Evolutionary conservation across 2,888 invertebrate species (phyloP).

Genomic region (Drymonia ruficornis): DNA sequence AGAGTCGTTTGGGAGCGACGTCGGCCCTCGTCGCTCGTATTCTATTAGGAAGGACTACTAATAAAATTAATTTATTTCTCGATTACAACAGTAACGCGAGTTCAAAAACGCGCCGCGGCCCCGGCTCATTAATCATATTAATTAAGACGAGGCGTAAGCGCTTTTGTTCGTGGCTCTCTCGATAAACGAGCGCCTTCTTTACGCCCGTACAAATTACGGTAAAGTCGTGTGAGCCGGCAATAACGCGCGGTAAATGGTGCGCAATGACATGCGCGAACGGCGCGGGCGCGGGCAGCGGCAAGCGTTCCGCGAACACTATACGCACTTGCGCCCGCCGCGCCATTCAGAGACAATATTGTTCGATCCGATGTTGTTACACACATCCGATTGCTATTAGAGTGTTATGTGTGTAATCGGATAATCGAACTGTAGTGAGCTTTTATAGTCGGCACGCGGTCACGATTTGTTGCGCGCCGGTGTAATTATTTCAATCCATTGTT

Average conservation of each 20-base stretch:
- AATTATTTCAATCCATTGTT: conserved; percentile 64
- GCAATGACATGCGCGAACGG: conserved; percentile 41
- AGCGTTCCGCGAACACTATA: conserved; percentile 34
- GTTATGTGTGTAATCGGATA: conserved; percentile 69
- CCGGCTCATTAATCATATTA: conserved; percentile 81
- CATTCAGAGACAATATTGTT: conserved; percentile 38
- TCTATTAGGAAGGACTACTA: conserved; percentile 81
- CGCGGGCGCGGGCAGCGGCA: conserved; percentile 8
- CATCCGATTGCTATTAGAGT: conserved; percentile 58
- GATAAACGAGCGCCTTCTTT: conserved; percentile 64
- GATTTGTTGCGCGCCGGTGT: conserved; percentile 59
- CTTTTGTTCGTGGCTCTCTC: conserved; percentile 76
- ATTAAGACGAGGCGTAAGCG: conserved; percentile 80
- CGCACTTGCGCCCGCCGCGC: conserved; percentile 21
- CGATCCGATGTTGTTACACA: conserved; percentile 46
- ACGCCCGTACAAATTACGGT: conserved; percentile 57
- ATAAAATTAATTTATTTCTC: conserved; percentile 84
- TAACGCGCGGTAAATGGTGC: conserved; percentile 44
- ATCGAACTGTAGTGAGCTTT: conserved; percentile 48
- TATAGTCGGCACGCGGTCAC: conserved; percentile 59
- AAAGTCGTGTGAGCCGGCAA: conserved; percentile 57
- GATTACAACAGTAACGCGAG: conserved; percentile 78
- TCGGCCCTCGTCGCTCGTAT: conserved; percentile 57
- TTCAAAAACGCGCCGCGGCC: conserved; percentile 76
- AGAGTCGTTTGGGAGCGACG: conserved; percentile 56